Base-by-base conservation (phyloP, 1,140 invertebrate species). In the Macrotrachela quadricornifera region DNA sequence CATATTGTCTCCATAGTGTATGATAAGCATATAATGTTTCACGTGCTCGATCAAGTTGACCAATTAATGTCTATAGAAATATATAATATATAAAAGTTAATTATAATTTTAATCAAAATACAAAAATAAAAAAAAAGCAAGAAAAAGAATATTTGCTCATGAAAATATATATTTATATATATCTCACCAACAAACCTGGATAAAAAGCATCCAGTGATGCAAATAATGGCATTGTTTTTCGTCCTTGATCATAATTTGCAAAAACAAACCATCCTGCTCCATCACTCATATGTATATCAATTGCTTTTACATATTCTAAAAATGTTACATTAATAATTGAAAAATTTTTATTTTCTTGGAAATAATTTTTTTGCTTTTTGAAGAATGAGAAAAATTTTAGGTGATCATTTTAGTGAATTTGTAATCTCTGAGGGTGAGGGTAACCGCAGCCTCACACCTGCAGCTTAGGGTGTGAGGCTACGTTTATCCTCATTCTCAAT, bases 201-300 rank as follows among this genome's bases (percentile, higher is more conserved):
- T 90, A 99, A 66, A 87, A 99, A 0, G 91, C 83, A 73, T 99
- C 92, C 11, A 99, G 72, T 0, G 87, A 95, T 66, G 97, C 92
- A 66, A 97, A 97, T 2, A 97, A 81, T 0, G 92, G 88, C 56
- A 95, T 71, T 6, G 90, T 92, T 2, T 95, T 81, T 63, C 85
- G 80, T 0, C 88, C 94, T 64, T 87, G 85, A 12, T 79, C 77
- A 87, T 94, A 94, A 17, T 85, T 83, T 1, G 85, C 88, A 90
- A 87, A 95, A 57, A 92, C 76, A 63, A 91, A 90, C 40, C 40
- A 42, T 4, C 21, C 21, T 30, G 15, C 1, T 42, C 40, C 40
- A 42, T 42, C 15, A 14, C 40, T 42, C 10, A 15, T 4, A 42
- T 42, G 15, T 14, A 4, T 42, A 14, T 14, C 13, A 42, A 42